Conservation (phyloP, 1,140 invertebrate genomes). For the Aplysia californica region DNA sequence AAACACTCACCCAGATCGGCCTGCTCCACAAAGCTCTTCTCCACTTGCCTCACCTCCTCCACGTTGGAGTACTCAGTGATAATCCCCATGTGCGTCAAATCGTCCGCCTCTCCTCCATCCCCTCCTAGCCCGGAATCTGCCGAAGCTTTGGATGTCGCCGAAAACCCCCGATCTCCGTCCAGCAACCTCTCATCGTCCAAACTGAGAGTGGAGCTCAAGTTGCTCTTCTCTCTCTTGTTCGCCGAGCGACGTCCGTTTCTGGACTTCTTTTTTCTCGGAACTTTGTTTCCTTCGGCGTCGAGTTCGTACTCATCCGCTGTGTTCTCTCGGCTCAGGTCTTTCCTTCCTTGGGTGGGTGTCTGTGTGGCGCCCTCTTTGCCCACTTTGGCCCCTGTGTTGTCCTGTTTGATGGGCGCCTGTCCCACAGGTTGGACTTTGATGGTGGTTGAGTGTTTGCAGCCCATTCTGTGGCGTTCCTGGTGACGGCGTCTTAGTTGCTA, state of each 20-base stretch:
- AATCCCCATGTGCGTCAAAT: slow-evolving; percentile 17
- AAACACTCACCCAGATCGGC: slow-evolving; percentile 44
- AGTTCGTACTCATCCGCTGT: slow-evolving; percentile 21
- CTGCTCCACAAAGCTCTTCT: slow-evolving; percentile 38
- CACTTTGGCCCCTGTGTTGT: slow-evolving; percentile 27
- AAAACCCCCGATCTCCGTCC: slow-evolving; percentile 46
- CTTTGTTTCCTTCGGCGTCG: slow-evolving; percentile 34
- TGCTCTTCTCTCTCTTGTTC: slow-evolving; percentile 24
- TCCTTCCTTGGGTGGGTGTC: slow-evolving; percentile 7
- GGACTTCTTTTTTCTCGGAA: slow-evolving; percentile 22
- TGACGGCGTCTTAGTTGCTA: too few species aligned
- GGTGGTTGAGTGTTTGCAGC: slow-evolving; percentile 41
- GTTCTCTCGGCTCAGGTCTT: neutral
- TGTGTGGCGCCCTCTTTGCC: slow-evolving; percentile 16
- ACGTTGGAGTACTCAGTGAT: slow-evolving; percentile 55
- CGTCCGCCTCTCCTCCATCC: slow-evolving; percentile 39
- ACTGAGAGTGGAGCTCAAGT: slow-evolving; percentile 38
- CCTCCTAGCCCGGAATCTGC: slow-evolving; percentile 56
- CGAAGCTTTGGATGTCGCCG: slow-evolving; percentile 55
- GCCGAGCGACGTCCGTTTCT: slow-evolving; percentile 26
- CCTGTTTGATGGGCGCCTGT: slow-evolving; percentile 9
- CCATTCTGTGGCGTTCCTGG: slow-evolving; percentile 42
- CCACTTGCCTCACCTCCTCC: slow-evolving; percentile 39
- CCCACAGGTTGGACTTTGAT: slow-evolving; percentile 39
- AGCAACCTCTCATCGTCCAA: slow-evolving; percentile 35